phyloP scores from a whole-genome alignment of 2,888 invertebrate species.

The Anagyrus pseudococci region DNA sequence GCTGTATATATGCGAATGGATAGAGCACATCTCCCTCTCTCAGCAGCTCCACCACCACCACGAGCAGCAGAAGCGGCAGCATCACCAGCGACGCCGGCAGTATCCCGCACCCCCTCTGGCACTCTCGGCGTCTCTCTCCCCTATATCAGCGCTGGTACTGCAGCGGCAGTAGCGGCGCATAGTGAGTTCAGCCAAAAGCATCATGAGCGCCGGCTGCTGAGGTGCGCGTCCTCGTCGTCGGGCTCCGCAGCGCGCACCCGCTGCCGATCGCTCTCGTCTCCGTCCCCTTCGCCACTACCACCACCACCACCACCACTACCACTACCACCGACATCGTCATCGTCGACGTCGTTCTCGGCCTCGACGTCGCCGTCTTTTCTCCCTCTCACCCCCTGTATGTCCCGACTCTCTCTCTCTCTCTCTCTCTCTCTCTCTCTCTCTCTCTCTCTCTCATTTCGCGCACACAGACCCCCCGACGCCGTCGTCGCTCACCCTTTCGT shows the following conservation, averaged over 20 bases:
- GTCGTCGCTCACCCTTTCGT: constrained; percentile 35
- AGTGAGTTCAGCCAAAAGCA: neutral
- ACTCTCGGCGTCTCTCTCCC: too few relatives aligned
- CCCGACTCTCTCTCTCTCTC: neutral
- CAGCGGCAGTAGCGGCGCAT: too few relatives aligned
- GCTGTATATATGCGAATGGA: too few relatives aligned
- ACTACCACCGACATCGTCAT: too few relatives aligned
- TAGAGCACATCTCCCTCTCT: neutral
- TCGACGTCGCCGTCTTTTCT: constrained; percentile 16
- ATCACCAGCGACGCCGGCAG: neutral
- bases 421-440: constrained; percentile 24
- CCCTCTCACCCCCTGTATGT: constrained; percentile 24
- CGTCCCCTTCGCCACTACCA: constrained; percentile 24
- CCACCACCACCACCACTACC: constrained; percentile 4
- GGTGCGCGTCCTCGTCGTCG: constrained; percentile 37
- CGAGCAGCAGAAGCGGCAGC: constrained; percentile 14
- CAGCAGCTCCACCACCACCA: neutral
- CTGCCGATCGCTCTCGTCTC: constrained; percentile 24
- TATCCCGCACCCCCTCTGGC: constrained; percentile 18
- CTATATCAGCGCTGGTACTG: too few relatives aligned
- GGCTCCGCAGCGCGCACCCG: constrained; percentile 41
- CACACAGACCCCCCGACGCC: constrained; percentile 37
- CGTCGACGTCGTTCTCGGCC: too few relatives aligned
- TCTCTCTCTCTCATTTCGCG: constrained; percentile 4
- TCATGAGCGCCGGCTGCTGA: neutral